Percentiles rank a stretch among this genome's conserved stretches.
These are phyloP conservation scores for Aphrocallistes beatrix DNA, from an alignment of 37 sponge, comb jelly and placozoan species.

Conservation along the genomic window DNA sequence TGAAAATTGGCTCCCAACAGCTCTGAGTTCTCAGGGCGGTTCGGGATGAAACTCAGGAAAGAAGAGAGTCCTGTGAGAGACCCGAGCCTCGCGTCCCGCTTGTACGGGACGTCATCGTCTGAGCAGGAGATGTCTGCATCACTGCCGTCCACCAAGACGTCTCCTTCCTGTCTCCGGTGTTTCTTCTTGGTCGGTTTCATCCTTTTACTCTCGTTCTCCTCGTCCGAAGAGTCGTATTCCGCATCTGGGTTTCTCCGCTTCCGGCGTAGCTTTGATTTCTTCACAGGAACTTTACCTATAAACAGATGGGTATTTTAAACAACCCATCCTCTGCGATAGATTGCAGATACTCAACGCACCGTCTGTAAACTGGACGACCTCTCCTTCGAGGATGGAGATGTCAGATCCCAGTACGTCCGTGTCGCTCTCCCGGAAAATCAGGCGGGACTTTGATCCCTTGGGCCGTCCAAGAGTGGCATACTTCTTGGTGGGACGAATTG, in stretches of 20 bases:
- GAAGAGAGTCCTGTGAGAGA: background rate
- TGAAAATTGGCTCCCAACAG: background rate
- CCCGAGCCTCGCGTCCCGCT: background rate
- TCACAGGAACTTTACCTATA: background rate
- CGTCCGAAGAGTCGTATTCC: background rate
- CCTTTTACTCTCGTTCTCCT: background rate
- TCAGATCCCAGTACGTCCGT: conserved; percentile 2
- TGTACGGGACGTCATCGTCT: background rate
- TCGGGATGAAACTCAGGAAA: background rate
- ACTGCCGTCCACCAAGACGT: background rate
- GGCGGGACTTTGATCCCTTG: background rate
- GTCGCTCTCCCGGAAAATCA: background rate
- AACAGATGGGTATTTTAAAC: background rate
- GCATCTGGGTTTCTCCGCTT: background rate
- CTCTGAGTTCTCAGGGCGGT: background rate
- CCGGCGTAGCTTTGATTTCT: background rate
- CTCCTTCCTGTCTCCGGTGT: background rate
- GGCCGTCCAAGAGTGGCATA: conserved; percentile 2
- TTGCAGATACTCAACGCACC: background rate
- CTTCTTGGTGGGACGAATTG: background rate
- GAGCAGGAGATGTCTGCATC: conserved; percentile 4
- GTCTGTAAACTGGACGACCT: background rate
- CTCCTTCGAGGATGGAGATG: background rate
- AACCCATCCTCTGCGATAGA: background rate
- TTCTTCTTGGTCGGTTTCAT: background rate